Percentiles rank a stretch among this genome's conserved stretches.
These are phyloP conservation scores for Pollenia amentaria DNA, from an alignment of 2,888 invertebrate genomes.

Conservation along the genomic window DNA sequence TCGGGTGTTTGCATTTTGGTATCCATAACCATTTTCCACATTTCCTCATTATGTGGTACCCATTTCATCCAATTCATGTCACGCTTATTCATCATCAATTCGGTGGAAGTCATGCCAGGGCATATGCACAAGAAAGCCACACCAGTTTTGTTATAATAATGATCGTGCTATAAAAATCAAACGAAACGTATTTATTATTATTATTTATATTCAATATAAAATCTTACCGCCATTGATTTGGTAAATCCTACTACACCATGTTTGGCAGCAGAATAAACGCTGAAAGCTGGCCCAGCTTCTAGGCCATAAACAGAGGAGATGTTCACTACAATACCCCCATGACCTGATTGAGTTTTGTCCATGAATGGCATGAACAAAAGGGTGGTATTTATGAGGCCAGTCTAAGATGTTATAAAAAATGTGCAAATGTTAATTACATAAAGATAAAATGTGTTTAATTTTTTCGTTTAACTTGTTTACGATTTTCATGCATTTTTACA, in stretches of 20 bases:
- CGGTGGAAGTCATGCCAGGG: conserved; percentile 81
- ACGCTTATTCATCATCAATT: conserved; percentile 81
- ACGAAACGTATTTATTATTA: neutral
- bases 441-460: too few species aligned
- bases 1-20: conserved; percentile 81
- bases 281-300: conserved; percentile 81
- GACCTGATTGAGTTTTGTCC: conserved; percentile 82
- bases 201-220: neutral
- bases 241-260: conserved; percentile 83
- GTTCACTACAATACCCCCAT: conserved; percentile 82
- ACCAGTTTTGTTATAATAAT: conserved; percentile 80
- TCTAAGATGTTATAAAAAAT: conserved; percentile 72
- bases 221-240: conserved; percentile 80
- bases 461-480: too few species aligned
- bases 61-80: conserved; percentile 79
- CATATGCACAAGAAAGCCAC: conserved; percentile 81
- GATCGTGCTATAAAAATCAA: conserved; percentile 75
- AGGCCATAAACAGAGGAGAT: conserved; percentile 82
- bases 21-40: conserved; percentile 78
- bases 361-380: conserved; percentile 80
- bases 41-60: conserved; percentile 77
- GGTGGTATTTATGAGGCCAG: conserved; percentile 81
- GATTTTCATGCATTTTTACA: too few species aligned
- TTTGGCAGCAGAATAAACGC: conserved; percentile 82
- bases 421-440: neutral